A percentile compares a stretch with the other conserved stretches of the same genome.
These are phyloP conservation scores for Sterrhoptilus dennistouni DNA, from an alignment of 2,113 vertebrate species.

Conservation along the genomic window DNA sequence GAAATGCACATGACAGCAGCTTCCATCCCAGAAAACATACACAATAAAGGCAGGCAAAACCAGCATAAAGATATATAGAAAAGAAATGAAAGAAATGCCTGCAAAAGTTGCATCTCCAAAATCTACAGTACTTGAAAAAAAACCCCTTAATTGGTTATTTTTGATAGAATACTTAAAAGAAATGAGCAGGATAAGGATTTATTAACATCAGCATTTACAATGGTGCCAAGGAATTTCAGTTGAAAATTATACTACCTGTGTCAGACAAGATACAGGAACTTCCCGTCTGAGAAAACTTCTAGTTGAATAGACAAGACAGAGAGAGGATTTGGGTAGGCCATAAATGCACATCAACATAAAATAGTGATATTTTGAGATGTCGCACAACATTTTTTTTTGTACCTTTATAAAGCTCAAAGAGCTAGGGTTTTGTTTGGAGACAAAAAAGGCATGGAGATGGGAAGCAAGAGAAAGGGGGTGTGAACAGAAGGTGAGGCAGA, in stretches of 20 bases:
- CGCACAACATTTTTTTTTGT: neutral
- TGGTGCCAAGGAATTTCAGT: neutral
- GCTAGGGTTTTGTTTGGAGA: neutral
- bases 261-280: neutral
- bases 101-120: neutral
- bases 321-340: neutral
- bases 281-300: neutral
- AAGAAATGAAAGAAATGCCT: neutral
- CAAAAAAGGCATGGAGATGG: neutral
- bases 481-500: neutral
- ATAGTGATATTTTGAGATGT: neutral
- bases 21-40: neutral
- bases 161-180: neutral
- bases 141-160: neutral
- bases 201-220: neutral
- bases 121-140: neutral
- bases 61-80: neutral
- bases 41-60: neutral
- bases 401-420: neutral
- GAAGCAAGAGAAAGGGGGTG: neutral
- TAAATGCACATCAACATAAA: neutral
- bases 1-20: neutral
- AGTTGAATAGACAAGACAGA: neutral
- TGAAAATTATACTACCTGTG: neutral
- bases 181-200: neutral